These are phyloP conservation scores for Artemisiospiza belli DNA, from an alignment of 2,113 vertebrate species.

Conservation along the genomic window DNA sequence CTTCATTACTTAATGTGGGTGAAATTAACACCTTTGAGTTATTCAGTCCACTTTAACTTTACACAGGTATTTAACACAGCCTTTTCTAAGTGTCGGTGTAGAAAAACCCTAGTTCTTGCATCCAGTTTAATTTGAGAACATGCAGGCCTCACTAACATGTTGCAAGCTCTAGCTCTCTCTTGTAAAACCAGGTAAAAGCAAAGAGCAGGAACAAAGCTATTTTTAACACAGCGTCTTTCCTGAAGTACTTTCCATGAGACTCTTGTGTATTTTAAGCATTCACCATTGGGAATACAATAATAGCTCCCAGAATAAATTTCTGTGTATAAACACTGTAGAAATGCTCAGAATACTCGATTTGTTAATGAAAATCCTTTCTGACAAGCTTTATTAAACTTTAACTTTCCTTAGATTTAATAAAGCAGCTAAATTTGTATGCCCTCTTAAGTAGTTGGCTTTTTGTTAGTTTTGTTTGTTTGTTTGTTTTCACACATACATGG, in stretches of 20 bases:
- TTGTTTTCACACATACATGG: neutral
- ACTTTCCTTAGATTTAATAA: neutral
- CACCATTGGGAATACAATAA: neutral
- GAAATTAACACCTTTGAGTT: neutral
- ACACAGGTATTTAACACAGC: neutral
- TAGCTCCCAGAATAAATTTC: neutral
- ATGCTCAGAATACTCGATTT: neutral
- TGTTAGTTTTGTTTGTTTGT: neutral
- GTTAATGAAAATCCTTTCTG: neutral
- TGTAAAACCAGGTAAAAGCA: slow-evolving; percentile 17
- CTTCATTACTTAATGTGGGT: neutral
- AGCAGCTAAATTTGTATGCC: neutral
- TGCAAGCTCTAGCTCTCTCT: neutral
- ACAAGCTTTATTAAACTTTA: neutral
- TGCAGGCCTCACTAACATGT: neutral
- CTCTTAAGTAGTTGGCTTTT: neutral
- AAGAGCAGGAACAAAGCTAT: neutral
- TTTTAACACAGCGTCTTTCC: neutral
- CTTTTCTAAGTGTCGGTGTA: neutral
- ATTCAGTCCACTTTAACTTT: neutral
- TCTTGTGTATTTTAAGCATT: neutral
- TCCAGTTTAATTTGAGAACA: neutral
- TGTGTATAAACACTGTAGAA: neutral
- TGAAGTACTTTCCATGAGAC: neutral
- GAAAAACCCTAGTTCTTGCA: neutral